Percentiles rank a stretch among this genome's conserved stretches.
phyloP scores from a whole-genome alignment of 2,113 vertebrate species.

The Phalacrocorax brasilianus region DNA sequence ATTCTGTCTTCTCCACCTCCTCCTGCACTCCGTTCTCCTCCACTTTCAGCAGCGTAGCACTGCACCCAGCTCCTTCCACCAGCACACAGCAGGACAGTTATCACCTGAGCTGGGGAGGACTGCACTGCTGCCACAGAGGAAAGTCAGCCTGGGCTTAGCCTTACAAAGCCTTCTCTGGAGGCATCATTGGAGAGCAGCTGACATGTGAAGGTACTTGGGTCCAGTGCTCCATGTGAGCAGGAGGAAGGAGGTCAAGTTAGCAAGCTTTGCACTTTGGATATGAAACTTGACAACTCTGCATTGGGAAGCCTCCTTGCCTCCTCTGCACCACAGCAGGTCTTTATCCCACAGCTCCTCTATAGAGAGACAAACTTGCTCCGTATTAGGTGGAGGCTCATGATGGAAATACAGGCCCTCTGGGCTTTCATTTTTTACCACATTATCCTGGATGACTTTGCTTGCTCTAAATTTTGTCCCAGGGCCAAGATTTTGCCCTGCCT shows the following conservation, averaged over 20 bases:
- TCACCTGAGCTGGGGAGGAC: background rate
- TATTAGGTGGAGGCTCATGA: background rate
- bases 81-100: rapidly evolving
- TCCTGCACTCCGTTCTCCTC: background rate
- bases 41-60: background rate
- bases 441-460: background rate
- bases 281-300: rapidly evolving
- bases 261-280: background rate
- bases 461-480: background rate
- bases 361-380: background rate
- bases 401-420: background rate
- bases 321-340: background rate
- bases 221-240: background rate
- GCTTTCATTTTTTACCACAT: background rate
- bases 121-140: background rate
- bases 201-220: background rate
- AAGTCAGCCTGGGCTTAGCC: background rate
- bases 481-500: background rate
- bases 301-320: background rate
- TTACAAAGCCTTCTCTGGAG: background rate
- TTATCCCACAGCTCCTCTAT: background rate
- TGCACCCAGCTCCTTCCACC: background rate
- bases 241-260: background rate
- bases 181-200: background rate
- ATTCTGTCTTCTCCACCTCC: background rate